phyloP scores from a whole-genome alignment of 2,797 vertebrate genomes.

The Ptychobarbus kaznakovi region DNA sequence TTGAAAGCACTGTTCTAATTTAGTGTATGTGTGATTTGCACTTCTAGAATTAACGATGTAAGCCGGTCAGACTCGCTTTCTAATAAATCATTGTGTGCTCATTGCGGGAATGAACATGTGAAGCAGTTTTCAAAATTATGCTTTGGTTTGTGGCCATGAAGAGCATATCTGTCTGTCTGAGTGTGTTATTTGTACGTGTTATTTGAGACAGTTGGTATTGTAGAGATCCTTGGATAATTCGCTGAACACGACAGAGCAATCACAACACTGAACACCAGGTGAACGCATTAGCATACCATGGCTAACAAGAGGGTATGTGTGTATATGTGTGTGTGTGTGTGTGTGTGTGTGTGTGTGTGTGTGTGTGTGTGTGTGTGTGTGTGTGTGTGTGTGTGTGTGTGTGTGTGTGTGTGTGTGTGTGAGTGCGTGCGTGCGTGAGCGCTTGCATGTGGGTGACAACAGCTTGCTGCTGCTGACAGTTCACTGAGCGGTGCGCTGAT shows the following conservation, averaged over 20 bases:
- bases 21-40: not conserved
- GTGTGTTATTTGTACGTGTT: slow-evolving; percentile 10
- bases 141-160: not conserved
- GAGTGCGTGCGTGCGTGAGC: slow-evolving; percentile 1
- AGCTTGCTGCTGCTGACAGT: not conserved
- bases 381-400: no score
- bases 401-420: not conserved
- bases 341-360: slow-evolving; percentile 23
- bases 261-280: slow-evolving; percentile 32
- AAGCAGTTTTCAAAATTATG: not conserved
- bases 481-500: not conserved
- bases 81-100: not conserved
- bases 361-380: not conserved
- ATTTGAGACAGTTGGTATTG: not conserved
- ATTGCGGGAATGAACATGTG: not conserved
- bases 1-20: not conserved
- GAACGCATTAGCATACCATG: slow-evolving; percentile 25
- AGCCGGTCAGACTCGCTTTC: not conserved
- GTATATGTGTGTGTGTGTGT: not conserved
- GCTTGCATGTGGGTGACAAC: not conserved
- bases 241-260: not conserved
- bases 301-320: slow-evolving; percentile 1
- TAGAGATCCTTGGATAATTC: slow-evolving; percentile 41
- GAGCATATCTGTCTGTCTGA: not conserved
- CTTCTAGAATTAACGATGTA: not conserved